phyloP scores from a whole-genome alignment of 2,888 invertebrate genomes.

The Carpatolechia fugitivella region DNA sequence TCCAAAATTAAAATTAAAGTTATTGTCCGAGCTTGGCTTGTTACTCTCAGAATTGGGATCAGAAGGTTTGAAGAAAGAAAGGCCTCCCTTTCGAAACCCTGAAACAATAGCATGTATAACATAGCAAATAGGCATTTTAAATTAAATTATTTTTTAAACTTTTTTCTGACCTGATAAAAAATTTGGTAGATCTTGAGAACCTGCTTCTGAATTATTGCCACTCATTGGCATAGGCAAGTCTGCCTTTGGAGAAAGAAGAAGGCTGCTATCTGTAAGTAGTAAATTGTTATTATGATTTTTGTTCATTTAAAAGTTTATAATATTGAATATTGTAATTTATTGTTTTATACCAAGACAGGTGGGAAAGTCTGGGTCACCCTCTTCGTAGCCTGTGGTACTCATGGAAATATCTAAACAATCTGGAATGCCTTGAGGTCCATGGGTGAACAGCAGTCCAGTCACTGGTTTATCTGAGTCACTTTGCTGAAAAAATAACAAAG shows the following conservation, averaged over 20 bases:
- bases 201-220: conserved; percentile 36
- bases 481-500: conserved; percentile 28
- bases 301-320: conserved; percentile 3
- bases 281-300: not conserved
- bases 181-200: conserved; percentile 58
- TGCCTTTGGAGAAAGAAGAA: conserved; percentile 65
- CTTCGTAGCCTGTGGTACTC: conserved; percentile 59
- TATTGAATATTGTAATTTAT: too few relatives aligned
- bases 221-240: conserved; percentile 39
- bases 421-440: conserved; percentile 48
- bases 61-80: conserved; percentile 55
- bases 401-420: conserved; percentile 59
- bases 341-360: conserved; percentile 55
- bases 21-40: conserved; percentile 34
- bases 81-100: conserved; percentile 60
- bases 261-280: conserved; percentile 49
- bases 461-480: conserved; percentile 34
- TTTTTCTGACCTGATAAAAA: conserved; percentile 56
- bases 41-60: conserved; percentile 30
- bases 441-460: conserved; percentile 50
- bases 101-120: conserved; percentile 5
- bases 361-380: conserved; percentile 52
- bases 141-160: too few relatives aligned
- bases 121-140: not conserved
- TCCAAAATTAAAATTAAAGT: conserved; percentile 64